Evolutionary conservation across 2,113 vertebrate genomes (phyloP), one percentile per base, ranked within the genome.

Genomic region (Atractosteus spatula): DNA sequence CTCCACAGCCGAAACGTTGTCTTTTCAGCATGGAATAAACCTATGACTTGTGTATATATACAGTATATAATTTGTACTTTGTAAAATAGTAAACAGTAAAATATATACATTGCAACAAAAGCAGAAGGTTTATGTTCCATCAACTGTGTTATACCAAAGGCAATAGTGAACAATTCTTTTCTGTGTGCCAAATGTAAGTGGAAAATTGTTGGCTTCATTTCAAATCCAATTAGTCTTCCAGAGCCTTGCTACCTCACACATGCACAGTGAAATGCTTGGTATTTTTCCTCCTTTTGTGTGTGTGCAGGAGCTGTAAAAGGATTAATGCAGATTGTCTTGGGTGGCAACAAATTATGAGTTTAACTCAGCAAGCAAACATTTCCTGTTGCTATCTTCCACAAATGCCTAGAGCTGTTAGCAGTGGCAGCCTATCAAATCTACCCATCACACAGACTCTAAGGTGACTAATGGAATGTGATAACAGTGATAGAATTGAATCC

Each of bases 271-370:
- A 65, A 65, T 43, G 13, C 29, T 55, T 14, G 41, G 55, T 44
- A 55, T 29, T 56, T 43, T 14, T 42, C 43, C 42, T 55, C 29
- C 57, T 29, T 41, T 14, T 13, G 62, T 64, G 62, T 64, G 14
- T 64, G 62, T 64, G 62, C 42, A 29, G 5, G 16, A 51, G 47
- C 61, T 80, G 73, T 78, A 78, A 86, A 86, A 78, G 70, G 1
- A 81, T 76, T 83, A 80, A 62, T 79, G 72, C 77, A 78, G 74
- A 41, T 83, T 89, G 41, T 77, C 83, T 86, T 84, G 69, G 70
- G 68, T 81, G 80, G 77, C 83, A 87, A 79, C 68, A 87, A 90
- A 85, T 86, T 83, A 85, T 0, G 1, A 80, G 76, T 85, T 82
- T 76, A 41, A 81, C 73, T 84, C 77, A 79, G 78, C 2, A 42